Evolutionary conservation across 2,797 vertebrate genomes (phyloP), one percentile per base, ranked within the genome.

Genomic region (Anisognathus igniventris): DNA sequence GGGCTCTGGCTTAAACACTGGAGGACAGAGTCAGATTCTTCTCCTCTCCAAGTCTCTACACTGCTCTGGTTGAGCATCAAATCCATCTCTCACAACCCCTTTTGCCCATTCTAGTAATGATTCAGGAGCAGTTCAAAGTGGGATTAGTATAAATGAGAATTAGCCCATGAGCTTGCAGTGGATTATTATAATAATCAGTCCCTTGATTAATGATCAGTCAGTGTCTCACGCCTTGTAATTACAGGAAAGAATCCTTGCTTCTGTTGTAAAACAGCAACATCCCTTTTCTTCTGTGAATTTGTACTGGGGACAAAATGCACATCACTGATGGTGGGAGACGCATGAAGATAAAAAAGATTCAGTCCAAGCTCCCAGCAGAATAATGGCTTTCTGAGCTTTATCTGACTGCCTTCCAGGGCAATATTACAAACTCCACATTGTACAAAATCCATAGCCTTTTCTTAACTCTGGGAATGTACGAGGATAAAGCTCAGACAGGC

Each of bases 191-290:
- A 75, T 87, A 89, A 88, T 77, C 57, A 86, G 65, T 50, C 57
- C 39, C 68, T 65, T 94, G 87, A 95, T 90, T 94, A 92, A 96
- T 67, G 47, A 90, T 88, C 88, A 93, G 50, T 72, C 84, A 68
- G 45, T 73, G 28, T 73, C 71, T 87, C 75, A 89, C 0, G 3
- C 15, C 61, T 88, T 86, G 71, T 91, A 88, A 93, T 93, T 93
- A 90, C 79, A 92, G 85, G 50, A 94, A 91, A 68, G 45, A 68
- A 80, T 88, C n/a, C n/a, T 92, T 86, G 24, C 15, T 81, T 90
- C 77, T 80, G 14, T 75, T 95, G 77, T 76, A 70, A 87, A 90
- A 44, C 21, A 83, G 61, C 30, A 65, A 67, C 53, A 76, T 67
- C 60, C 28, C n/a, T 91, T 78, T 86, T 48, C 40, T 86, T 88